Base-by-base conservation (phyloP, 2,888 invertebrate genomes). In the Pollenia angustigena region DNA sequence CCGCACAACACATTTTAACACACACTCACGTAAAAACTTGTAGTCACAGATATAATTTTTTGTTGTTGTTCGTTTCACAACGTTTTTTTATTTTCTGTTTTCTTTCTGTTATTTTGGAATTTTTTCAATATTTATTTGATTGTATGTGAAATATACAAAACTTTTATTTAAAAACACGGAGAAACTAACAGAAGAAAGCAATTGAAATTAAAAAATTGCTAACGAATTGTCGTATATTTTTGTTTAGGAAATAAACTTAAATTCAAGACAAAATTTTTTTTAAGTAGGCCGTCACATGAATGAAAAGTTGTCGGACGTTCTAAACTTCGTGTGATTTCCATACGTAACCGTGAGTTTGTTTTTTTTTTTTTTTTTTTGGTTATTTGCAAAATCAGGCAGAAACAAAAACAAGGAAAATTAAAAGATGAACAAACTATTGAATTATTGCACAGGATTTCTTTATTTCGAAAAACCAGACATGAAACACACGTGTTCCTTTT, bases 231-330 rank as follows among this genome's bases (percentile, higher is more conserved):
- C 18, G 23, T 48, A 64, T 40, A 52, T 69, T 4, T 46, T 62
- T 50, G 7, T n/a, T n/a, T 4, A 14, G 12, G 66, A 52, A 42
- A 60, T 50, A 48, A 48, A 44, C 4, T 16, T 9, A 16, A 58
- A 74, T 9, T 42, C 40, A 60, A 60, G 9, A 60, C 9, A 48
- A 64, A 82, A 72, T 44, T 46, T 64, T 71, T 18, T 85, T 76
- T 81, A 84, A 79, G 79, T 84, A 84, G 84, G 79, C 72, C 84
- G 72, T 56, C 82, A 58, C 46, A 58, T 78, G 32, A 78, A 18
- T 66, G 12, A 32, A 66, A 56, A 68, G 54, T 50, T 32, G 4
- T 52, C 69, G 40, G 42, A 48, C 52, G 60, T 71, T 52, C 8
- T 62, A 23, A 50, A 32, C 52, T 50, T 42, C 69, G 71, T 71